Percentiles rank a stretch among this genome's conserved stretches.
phyloP scores from a whole-genome alignment of 2,797 vertebrate species.

The Pachyuromys duprasi region DNA sequence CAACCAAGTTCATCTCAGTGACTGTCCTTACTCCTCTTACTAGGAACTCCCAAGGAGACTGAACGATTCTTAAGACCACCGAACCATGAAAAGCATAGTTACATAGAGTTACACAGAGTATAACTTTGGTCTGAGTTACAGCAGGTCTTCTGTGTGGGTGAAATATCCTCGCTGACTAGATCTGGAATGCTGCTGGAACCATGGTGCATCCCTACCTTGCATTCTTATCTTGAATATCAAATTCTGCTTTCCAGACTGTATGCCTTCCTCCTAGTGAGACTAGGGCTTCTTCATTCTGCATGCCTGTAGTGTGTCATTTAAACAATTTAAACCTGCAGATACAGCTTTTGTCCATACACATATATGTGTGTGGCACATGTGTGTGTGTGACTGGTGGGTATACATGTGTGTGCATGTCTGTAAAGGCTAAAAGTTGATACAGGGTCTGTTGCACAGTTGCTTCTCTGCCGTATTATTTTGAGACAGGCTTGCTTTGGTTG shows the following conservation, averaged over 20 bases:
- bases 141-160: constrained; percentile 65
- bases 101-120: constrained; percentile 42
- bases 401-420: not conserved
- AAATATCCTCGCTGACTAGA: constrained; percentile 62
- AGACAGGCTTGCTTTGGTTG: not conserved
- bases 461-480: not conserved
- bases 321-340: not conserved
- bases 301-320: not conserved
- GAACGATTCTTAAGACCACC: constrained; percentile 59
- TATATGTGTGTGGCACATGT: fast-evolving
- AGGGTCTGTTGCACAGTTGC: not conserved
- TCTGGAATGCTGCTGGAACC: constrained; percentile 16
- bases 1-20: no score
- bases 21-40: no score
- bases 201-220: constrained; percentile 35
- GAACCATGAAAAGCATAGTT: constrained; percentile 68
- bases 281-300: not conserved
- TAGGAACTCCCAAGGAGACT: no score
- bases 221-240: not conserved
- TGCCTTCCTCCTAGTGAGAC: not conserved
- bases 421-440: not conserved
- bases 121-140: constrained; percentile 63
- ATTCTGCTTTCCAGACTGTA: not conserved
- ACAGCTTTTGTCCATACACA: not conserved
- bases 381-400: not conserved